Evolutionary conservation across 1,140 invertebrate genomes (phyloP).

Genomic region (Centruroides sculpturatus): DNA sequence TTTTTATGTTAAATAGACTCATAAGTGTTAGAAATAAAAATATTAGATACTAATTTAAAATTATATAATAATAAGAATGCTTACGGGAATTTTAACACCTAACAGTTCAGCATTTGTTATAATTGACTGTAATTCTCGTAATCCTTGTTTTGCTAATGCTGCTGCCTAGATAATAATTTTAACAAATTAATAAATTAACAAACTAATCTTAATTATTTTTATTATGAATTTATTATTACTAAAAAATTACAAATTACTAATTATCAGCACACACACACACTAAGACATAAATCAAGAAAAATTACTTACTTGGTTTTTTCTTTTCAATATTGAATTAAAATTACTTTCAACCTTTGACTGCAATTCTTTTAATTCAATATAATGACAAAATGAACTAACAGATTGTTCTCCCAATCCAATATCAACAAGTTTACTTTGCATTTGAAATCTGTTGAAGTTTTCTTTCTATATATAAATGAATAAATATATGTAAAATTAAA

Average conservation of each 20-base stretch:
- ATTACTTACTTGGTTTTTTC: no score
- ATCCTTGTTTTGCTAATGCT: slow-evolving; percentile 28
- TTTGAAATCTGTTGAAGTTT: slow-evolving; percentile 42
- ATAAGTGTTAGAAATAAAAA: no score
- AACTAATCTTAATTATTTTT: no score
- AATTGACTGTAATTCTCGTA: slow-evolving; percentile 45
- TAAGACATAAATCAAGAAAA: no score
- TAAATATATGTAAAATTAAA: not conserved
- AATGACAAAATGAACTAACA: slow-evolving; percentile 47
- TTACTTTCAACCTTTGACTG: slow-evolving; percentile 38
- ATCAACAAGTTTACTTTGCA: slow-evolving; percentile 51
- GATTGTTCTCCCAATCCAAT: slow-evolving; percentile 52
- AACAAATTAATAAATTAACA: no score
- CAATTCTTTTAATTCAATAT: slow-evolving; percentile 54
- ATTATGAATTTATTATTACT: no score
- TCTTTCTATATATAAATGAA: slow-evolving; percentile 4
- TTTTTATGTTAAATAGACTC: no score
- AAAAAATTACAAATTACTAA: no score
- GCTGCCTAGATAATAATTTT: no score
- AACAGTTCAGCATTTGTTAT: slow-evolving; percentile 50
- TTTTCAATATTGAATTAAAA: no score
- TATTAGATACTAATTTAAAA: no score
- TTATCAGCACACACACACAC: no score
- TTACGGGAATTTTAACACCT: slow-evolving; percentile 30
- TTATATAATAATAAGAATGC: not conserved